Base-by-base conservation (phyloP, 2,888 invertebrate species). In the Heteropelma amictum region DNA sequence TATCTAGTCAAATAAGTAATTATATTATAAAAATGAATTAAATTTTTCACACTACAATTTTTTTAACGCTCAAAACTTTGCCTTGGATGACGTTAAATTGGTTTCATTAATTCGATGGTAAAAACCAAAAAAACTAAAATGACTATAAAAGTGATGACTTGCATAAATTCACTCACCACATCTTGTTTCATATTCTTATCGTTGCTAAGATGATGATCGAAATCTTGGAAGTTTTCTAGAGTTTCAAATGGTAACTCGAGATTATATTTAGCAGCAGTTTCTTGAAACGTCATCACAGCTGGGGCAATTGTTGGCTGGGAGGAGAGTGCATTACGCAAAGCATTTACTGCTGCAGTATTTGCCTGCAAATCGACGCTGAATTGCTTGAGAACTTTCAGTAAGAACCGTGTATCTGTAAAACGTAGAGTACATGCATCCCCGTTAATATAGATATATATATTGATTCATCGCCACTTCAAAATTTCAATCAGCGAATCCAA, bases 211-310 rank as follows among this genome's bases (percentile, higher is more conserved):
- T 71, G 51, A 1, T 19, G 17, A 28, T 80, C 80, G 19, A 80
- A 80, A 1, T 72, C 6, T 12, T 68, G 72, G 38, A 80, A 78
- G 12, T 77, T 72, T 1, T 21, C 19, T 63, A 76, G 58, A 28
- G 56, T 74, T n/a, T 77, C 76, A 38, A 78, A 78, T 0, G 80
- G 80, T 26, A 80, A 65, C 30, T 73, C 69, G 5, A 78, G 12
- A 42, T 64, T 73, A 38, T 77, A 70, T 42, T 78, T 69, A 10
- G 74, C 64, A 6, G 75, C 72, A 23, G 78, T 73, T 5, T 71
- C 67, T 17, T 77, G 67, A 0, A 77, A 72, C 17, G 42, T 45
- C 4, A 10, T 26, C 14, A 10, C 19, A 5, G 23, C 2, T 58
- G 38, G 14, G 10, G n/a, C 26, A n/a, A 51, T 8, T 1, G 26